Base-by-base conservation (phyloP, 2,797 vertebrate genomes). In the Diglossa cyanea region DNA sequence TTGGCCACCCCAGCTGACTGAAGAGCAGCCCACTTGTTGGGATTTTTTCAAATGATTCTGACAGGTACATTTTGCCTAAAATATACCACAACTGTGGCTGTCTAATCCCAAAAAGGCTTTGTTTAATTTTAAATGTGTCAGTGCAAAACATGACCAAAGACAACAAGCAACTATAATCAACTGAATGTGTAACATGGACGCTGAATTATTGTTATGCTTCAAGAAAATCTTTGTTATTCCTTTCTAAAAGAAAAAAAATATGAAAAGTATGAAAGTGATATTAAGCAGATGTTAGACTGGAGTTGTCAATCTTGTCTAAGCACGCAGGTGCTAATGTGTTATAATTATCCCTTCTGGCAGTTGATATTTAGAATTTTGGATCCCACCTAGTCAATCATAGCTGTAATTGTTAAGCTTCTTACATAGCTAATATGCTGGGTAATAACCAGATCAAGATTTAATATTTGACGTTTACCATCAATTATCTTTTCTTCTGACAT, bases 341-440 rank as follows among this genome's bases (percentile, higher is more conserved):
- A 97, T 98, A 98, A 98, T 98, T 98, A 98, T 97, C 98, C 97
- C 97, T 98, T 98, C 98, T 97, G 98, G 97, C 98, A 98, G 97
- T 97, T 97, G 98, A 96, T 98, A 98, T 98, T 98, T 97, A 98
- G 98, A 97, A 97, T 98, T 98, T 97, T 97, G 97, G 98, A 97
- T 98, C 97, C 98, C 97, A 98, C 98, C 98, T 98, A 98, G 98
- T 98, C 98, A 98, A 98, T 98, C 98, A 98, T 95, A 97, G 97
- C 97, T 96, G 96, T 97, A 98, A 98, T 98, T 98, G 98, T 98
- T 98, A 97, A 98, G 98, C 98, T 98, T 95, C 98, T 98, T 98
- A 98, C 97, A 96, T 97, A 94, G 96, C 96, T 98, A 97, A 97
- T 98, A 97, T 92, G 95, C 97, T 95, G 97, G 97, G 97, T 98